Percentiles rank a stretch among this genome's conserved stretches.
Evolutionary conservation across 2,113 vertebrate genomes (phyloP).

Genomic region (Cyprinodon brontotheroides): DNA sequence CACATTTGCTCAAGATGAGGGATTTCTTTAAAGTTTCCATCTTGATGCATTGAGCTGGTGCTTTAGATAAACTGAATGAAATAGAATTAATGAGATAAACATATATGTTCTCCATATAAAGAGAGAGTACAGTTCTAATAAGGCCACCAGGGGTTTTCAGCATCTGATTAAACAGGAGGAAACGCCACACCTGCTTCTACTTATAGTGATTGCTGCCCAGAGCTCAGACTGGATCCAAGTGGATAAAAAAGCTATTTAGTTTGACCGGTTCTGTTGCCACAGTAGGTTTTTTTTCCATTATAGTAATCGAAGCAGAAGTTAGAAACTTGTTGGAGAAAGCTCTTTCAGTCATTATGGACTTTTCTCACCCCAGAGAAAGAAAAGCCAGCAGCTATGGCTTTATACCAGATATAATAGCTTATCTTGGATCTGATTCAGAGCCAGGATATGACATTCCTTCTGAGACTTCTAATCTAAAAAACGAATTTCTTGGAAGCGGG

Average conservation of each 20-base stretch:
- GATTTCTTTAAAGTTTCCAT: too few species aligned
- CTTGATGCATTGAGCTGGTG: too few species aligned
- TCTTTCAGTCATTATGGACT: constrained; percentile 15
- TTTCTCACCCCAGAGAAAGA: neutral
- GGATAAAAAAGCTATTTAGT: neutral
- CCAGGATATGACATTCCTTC: neutral
- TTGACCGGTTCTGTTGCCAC: neutral
- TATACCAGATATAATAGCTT: neutral
- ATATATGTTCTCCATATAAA: neutral
- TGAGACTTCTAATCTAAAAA: constrained; percentile 2
- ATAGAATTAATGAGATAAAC: too few species aligned
- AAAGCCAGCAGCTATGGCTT: neutral
- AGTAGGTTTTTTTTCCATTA: neutral
- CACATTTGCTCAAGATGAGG: too few species aligned
- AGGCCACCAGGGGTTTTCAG: fast-evolving
- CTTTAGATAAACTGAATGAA: too few species aligned
- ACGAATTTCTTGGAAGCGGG: neutral
- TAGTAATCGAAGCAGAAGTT: neutral
- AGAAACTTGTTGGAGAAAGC: neutral
- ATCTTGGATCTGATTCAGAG: neutral
- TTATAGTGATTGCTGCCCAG: constrained; percentile 50
- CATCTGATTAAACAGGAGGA: neutral
- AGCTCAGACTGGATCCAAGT: neutral
- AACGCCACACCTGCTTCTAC: constrained; percentile 51
- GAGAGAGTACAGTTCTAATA: too few species aligned